Percentiles rank a stretch among this genome's conserved stretches.
These are phyloP conservation scores for Drosophila varians DNA, from an alignment of 1,140 invertebrate genomes.

Conservation along the genomic window DNA sequence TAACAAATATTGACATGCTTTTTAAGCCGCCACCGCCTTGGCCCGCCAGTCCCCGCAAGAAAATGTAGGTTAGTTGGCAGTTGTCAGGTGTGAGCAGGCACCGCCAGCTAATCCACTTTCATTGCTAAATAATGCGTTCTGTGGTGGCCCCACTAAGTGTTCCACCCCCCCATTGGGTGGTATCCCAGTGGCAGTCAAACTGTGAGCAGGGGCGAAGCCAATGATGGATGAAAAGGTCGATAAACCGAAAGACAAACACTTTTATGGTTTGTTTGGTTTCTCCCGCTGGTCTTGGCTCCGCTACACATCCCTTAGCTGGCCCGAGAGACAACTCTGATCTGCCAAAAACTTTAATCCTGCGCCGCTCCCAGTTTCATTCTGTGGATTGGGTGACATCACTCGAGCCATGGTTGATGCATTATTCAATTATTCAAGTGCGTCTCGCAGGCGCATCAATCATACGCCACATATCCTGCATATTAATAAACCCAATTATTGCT, in stretches of 20 bases:
- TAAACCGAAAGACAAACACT: conserved; percentile 61
- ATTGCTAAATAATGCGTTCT: conserved; percentile 70
- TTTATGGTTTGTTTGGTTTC: conserved; percentile 66
- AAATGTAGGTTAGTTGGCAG: conserved; percentile 62
- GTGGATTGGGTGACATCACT: conserved; percentile 30
- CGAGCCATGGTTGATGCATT: conserved; percentile 33
- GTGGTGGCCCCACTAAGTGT: conserved; percentile 35
- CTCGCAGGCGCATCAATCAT: conserved; percentile 57
- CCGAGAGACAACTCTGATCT: neutral
- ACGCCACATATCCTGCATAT: conserved; percentile 66
- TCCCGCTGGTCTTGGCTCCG: neutral
- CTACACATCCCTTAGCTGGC: neutral
- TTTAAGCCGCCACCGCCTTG: conserved; percentile 16
- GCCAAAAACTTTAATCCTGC: neutral
- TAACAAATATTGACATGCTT: conserved; percentile 73
- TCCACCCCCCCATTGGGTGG: conserved; percentile 17
- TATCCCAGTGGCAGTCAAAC: conserved; percentile 21
- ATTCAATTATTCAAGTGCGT: conserved; percentile 36
- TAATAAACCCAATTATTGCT: conserved; percentile 61
- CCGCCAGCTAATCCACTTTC: conserved; percentile 68
- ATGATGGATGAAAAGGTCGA: conserved; percentile 48
- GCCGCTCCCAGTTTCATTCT: conserved; percentile 4
- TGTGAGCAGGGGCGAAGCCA: conserved; percentile 30
- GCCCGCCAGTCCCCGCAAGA: neutral
- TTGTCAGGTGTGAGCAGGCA: conserved; percentile 5